A percentile compares a stretch with the other conserved stretches of the same genome.
These are phyloP conservation scores for Actinernus sp. DNA, from an alignment of 92 coral and sea anemone genomes.

Conservation along the genomic window DNA sequence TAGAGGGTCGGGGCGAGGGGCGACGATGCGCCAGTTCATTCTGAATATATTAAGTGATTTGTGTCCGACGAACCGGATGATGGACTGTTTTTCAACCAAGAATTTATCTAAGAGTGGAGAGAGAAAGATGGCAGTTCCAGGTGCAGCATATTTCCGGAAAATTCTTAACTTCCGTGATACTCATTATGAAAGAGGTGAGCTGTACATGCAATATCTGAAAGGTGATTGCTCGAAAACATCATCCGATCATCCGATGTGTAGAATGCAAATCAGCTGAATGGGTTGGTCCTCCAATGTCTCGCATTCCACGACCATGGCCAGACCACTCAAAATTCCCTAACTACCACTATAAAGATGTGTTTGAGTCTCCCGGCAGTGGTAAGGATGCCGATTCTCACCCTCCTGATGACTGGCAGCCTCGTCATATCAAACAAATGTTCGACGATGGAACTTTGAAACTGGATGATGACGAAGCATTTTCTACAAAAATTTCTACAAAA, in stretches of 20 bases:
- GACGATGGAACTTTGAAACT: constrained; percentile 6
- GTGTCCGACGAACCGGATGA: background rate
- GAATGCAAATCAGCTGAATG: constrained; percentile 37
- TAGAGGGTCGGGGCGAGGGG: too few species aligned
- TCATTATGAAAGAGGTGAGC: constrained; percentile 27
- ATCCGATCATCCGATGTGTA: constrained; percentile 27
- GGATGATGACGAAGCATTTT: background rate
- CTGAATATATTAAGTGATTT: constrained; percentile 8
- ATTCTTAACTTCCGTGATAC: constrained; percentile 16
- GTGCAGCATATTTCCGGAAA: constrained; percentile 15
- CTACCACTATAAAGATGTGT: constrained; percentile 55
- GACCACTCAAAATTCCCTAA: constrained; percentile 32
- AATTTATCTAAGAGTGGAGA: constrained; percentile 12
- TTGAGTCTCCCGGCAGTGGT: constrained; percentile 21
- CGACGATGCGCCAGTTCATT: constrained; percentile 6
- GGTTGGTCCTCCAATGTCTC: constrained; percentile 50
- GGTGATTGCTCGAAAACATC: constrained; percentile 36
- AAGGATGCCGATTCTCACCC: constrained; percentile 21
- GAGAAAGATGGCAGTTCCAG: constrained; percentile 21
- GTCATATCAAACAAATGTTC: constrained; percentile 14
- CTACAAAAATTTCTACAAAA: constrained; percentile 22
- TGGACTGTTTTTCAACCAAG: constrained; percentile 23
- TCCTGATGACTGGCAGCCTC: constrained; percentile 60
- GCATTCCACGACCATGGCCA: constrained; percentile 43
- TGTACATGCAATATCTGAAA: constrained; percentile 32